Conservation (phyloP, 2,888 invertebrate species). For the Agrochola litura region DNA sequence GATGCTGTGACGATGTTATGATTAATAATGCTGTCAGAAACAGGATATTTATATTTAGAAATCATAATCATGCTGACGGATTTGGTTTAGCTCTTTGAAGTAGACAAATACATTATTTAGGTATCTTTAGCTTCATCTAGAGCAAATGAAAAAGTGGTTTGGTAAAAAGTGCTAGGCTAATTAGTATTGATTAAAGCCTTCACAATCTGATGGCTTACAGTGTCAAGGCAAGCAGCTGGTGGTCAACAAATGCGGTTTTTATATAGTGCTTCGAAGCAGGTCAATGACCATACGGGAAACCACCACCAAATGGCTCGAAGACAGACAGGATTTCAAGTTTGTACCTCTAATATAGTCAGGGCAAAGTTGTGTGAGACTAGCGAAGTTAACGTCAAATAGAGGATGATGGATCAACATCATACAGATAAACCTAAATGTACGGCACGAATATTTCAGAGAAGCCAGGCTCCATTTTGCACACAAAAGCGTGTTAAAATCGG, state of each 20-base stretch:
- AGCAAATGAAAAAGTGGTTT: constrained; percentile 1
- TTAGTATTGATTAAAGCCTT: constrained; percentile 26
- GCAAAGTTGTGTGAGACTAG: background rate
- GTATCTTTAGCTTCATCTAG: background rate
- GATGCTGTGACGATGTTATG: constrained; percentile 41
- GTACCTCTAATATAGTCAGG: background rate
- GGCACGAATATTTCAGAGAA: background rate
- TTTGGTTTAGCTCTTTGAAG: background rate
- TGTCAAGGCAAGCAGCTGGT: constrained; percentile 37
- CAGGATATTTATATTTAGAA: constrained; percentile 14
- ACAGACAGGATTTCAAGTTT: constrained; percentile 2
- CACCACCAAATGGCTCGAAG: background rate
- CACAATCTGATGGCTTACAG: constrained; percentile 40
- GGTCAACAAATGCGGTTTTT: background rate
- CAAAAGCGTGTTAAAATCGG: constrained; percentile 34
- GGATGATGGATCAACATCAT: constrained; percentile 9
- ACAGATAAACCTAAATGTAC: background rate
- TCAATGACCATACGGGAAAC: constrained; percentile 1
- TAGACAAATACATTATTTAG: background rate
- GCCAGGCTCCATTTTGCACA: constrained; percentile 8
- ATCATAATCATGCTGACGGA: constrained; percentile 1
- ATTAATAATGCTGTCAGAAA: constrained; percentile 50
- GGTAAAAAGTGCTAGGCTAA: constrained; percentile 28
- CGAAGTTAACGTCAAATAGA: constrained; percentile 3
- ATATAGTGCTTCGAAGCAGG: constrained; percentile 1